Evolutionary conservation across 2,888 invertebrate genomes (phyloP), one percentile per base, ranked within the genome.

Genomic region (Nipponacmea schrenckii): DNA sequence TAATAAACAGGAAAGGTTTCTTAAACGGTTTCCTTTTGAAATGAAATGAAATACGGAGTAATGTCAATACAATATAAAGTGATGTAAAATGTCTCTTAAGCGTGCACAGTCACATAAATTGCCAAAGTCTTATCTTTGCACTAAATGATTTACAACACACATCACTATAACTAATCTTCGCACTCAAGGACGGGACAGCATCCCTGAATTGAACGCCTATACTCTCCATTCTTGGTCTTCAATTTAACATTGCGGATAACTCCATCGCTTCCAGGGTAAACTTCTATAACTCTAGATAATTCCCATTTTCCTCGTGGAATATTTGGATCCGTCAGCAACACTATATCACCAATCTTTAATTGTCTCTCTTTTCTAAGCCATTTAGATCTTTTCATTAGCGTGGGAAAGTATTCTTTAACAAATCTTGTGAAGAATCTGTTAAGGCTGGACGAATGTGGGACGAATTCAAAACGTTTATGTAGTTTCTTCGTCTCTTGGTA

Each of bases 401-500:
- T 70, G 15, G 70, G 73, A 5, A 70, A 14, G 31, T 70, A 73
- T 20, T 73, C 73, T 1, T 67, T 63, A n/a, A 70, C 56, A 45
- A 70, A 73, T n/a, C 69, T 31, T 17, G 24, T 64, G 48, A 63
- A 72, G 39, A 64, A 64, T 39, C 48, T 69, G 0, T 20, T n/a
- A n/a, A n/a, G n/a, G n/a, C n/a, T n/a, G n/a, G n/a, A 70, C 63
- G 8, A 72, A 44, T 15, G n/a, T 31, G 72, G 74, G 17, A 69
- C 69, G n/a, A 72, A 69, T 24, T 64, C 64, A 64, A 70, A 69
- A 14, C 74, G 63, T 27, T 70, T 67, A n/a, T 50, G n/a, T n/a
- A 62, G 45, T 39, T 27, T 64, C 10, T 45, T 46, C 5, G 67
- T 50, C 48, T n/a, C n/a, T n/a, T n/a, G n/a, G n/a, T n/a, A n/a